Conservation (phyloP, 2,888 invertebrate species). For the Tiphia femorata region DNA sequence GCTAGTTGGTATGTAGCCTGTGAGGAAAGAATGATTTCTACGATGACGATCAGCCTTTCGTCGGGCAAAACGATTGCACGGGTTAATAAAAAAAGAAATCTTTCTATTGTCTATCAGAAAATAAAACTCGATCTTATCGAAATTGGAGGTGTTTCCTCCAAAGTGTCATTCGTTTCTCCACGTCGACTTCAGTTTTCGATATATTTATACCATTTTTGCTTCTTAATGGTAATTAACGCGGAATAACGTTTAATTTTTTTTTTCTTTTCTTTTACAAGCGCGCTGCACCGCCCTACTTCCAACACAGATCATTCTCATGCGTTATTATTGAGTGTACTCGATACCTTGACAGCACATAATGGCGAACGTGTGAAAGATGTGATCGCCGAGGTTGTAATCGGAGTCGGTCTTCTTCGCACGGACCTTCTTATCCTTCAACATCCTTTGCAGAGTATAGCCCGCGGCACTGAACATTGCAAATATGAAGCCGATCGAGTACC, state of each 20-base stretch:
- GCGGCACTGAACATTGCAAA: slow-evolving; percentile 14
- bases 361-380: slow-evolving; percentile 38
- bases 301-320: neutral
- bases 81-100: no score
- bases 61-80: no score
- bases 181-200: no score
- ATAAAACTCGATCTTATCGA: neutral
- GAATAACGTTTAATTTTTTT: no score
- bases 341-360: slow-evolving; percentile 40
- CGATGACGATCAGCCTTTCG: neutral
- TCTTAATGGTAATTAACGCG: no score
- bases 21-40: neutral
- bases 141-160: no score
- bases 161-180: no score
- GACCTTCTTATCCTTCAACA: neutral
- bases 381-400: slow-evolving; percentile 28
- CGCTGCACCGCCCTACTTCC: no score
- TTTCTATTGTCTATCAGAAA: no score
- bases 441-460: slow-evolving; percentile 24
- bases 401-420: neutral
- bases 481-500: slow-evolving; percentile 7
- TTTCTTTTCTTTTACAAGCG: no score
- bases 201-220: no score
- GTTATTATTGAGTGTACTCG: neutral
- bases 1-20: slow-evolving; percentile 27